Evolutionary conservation across 2,888 invertebrate genomes (phyloP), one percentile per base, ranked within the genome.

Genomic region (Trichopria drosophilae): DNA sequence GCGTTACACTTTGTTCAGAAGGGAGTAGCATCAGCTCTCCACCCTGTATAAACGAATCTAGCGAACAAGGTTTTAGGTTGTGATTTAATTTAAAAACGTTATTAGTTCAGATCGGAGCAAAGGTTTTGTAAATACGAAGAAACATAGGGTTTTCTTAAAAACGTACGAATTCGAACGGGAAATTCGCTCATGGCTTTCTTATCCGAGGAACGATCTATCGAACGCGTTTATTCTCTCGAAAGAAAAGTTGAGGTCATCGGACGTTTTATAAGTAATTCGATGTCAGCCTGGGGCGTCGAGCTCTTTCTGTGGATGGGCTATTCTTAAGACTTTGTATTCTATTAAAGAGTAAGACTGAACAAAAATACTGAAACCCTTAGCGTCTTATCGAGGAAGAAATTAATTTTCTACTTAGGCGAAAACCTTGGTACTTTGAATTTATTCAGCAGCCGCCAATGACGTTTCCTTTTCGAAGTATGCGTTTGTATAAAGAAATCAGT

Each of bases 301-400:
- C 67, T 65, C 59, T 58, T 68, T 65, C 65, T 68, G 67, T 68
- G 69, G 65, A 67, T 69, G 62, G 65, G 65, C 64, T 41, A 60
- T 59, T 53, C 62, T 57, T 60, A 68, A 71, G 63, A 66, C 64
- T 68, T 66, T 67, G 53, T 57, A 64, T 68, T 69, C 68, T 67
- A 65, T 67, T 68, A 64, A 61, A 67, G 57, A 61, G 63, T 61
- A 71, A 70, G 70, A 71, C 70, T 71, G 70, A 71, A 68, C 55
- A 43, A 56, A 54, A 45, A 53, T 49, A 45, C 46, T 40, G 28
- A 42, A 50, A 35, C 32, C 40, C 36, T 41, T 48, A 40, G 35
- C 43, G 32, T 22, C 43, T 42, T 43, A 47, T 22, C 6, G 22
- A 41, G 41, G 10, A 35, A 19, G 15, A 45, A 48, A 53, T 48